Evolutionary conservation across 2,797 vertebrate genomes (phyloP), one percentile per base, ranked within the genome.

Genomic region (Acanthornis magna): DNA sequence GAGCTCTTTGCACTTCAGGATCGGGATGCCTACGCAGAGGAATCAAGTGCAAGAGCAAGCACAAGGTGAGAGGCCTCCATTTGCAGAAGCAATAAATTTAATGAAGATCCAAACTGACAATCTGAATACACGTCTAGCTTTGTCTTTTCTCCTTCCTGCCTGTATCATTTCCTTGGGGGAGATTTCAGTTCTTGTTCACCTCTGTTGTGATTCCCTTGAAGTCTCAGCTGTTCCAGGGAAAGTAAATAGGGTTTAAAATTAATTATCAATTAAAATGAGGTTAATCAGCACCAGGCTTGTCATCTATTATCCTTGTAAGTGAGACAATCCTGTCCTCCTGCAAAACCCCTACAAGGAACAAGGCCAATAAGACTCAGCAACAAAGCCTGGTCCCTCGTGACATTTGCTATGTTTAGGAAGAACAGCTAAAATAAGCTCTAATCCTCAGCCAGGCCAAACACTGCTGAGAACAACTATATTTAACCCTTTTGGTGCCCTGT

Each of bases 191-290:
- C 95, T 94, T 83, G 76, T 90, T 95, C 93, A 96, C 95, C 87
- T 94, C 93, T 96, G 81, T 58, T 79, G 84, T 54, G 92, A 95
- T 79, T 96, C 94, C 92, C 92, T 96, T 92, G 90, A 96, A 94
- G 96, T 92, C 96, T 96, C 97, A 96, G 97, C 97, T 97, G 96
- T 96, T 97, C 88, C 67, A 80, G 83, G 51, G 96, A 97, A 96
- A 97, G 96, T 96, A 97, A 97, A 98, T 94, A 97, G 96, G 96
- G 95, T 96, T 98, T 97, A 94, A 97, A 97, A 97, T 97, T 97
- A 98, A 98, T 97, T 98, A 97, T 97, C 97, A 97, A 97, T 97
- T 98, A 98, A 97, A 98, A 97, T 92, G 42, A 98, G 96, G 97
- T 97, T 98, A 97, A 97, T 96, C 96, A 96, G 95, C 88, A 95